Percentiles rank a stretch among this genome's conserved stretches.
Conservation (phyloP, 2,888 invertebrate genomes). For the Amblyjoppa fuscipennis region DNA sequence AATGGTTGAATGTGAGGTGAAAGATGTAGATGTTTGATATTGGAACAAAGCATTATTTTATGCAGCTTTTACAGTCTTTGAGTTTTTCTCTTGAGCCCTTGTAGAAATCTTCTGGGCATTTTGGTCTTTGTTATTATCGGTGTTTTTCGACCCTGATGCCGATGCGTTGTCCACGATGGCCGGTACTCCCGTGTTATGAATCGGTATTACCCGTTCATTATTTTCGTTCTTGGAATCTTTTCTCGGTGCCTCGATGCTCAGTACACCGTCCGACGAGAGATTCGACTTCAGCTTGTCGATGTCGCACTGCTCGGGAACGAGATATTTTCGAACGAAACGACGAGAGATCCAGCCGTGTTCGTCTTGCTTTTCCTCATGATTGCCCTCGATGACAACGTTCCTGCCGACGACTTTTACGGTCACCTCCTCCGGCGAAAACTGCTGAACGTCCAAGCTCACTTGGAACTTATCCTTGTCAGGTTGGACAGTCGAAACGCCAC, state of each 20-base stretch:
- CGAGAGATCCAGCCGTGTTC: slow-evolving; percentile 92
- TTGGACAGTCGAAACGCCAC: slow-evolving; percentile 87
- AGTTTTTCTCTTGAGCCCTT: slow-evolving; percentile 63
- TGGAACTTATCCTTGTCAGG: slow-evolving; percentile 89
- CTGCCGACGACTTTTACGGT: slow-evolving; percentile 89
- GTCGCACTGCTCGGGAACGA: slow-evolving; percentile 89
- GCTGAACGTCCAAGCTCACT: slow-evolving; percentile 92
- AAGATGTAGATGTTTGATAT: slow-evolving; percentile 8
- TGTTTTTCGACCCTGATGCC: slow-evolving; percentile 7
- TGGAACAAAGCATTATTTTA: slow-evolving; percentile 57
- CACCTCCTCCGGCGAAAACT: slow-evolving; percentile 87
- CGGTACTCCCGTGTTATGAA: slow-evolving; percentile 78
- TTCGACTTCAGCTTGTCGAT: slow-evolving; percentile 91
- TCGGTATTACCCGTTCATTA: slow-evolving; percentile 76
- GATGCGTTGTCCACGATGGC: slow-evolving; percentile 59
- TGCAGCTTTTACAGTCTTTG: slow-evolving; percentile 73
- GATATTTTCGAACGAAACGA: slow-evolving; percentile 91
- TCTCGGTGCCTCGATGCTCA: slow-evolving; percentile 91
- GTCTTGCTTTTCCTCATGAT: slow-evolving; percentile 92
- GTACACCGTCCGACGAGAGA: slow-evolving; percentile 93
- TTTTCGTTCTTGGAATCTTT: slow-evolving; percentile 80
- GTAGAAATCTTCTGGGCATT: slow-evolving; percentile 50
- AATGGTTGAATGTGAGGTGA: neutral
- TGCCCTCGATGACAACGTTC: slow-evolving; percentile 90
- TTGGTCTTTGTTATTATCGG: slow-evolving; percentile 42